Percentiles rank a stretch among this genome's conserved stretches.
Evolutionary conservation across 2,888 invertebrate species (phyloP).

Genomic region (Apamea epomidion): DNA sequence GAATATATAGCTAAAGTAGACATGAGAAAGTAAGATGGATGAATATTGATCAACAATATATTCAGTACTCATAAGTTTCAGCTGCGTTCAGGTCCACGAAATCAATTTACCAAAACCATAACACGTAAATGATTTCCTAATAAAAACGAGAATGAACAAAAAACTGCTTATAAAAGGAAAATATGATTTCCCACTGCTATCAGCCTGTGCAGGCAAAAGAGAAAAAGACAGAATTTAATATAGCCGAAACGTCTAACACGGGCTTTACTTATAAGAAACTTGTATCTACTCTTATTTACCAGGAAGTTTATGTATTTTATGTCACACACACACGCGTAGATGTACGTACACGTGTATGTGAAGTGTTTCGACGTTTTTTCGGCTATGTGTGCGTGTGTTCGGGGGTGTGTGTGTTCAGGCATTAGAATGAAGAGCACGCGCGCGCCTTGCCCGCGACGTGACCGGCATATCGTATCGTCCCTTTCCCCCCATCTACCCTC

Average conservation of each 20-base stretch:
- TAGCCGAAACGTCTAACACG: conserved; percentile 82
- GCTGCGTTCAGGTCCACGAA: background rate
- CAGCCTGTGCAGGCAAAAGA: conserved; percentile 75
- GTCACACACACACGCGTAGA: conserved; percentile 60
- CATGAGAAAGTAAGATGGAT: too few relatives aligned
- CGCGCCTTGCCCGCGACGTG: conserved; percentile 89
- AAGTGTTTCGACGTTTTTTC: conserved; percentile 79
- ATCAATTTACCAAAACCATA: conserved; percentile 17
- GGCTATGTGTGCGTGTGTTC: conserved; percentile 75
- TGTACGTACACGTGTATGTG: conserved; percentile 64
- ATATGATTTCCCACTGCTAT: conserved; percentile 84
- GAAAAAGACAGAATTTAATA: conserved; percentile 88
- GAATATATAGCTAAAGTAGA: background rate
- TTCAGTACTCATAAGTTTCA: background rate
- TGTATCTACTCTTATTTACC: conserved; percentile 88
- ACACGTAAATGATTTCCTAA: conserved; percentile 62
- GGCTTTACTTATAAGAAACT: conserved; percentile 84
- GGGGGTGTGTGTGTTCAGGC: conserved; percentile 84
- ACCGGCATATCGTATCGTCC: conserved; percentile 89
- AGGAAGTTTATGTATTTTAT: conserved; percentile 84
- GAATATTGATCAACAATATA: background rate
- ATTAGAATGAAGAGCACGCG: conserved; percentile 89
- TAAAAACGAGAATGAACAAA: conserved; percentile 69
- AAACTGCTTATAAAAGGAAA: conserved; percentile 72
- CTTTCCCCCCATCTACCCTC: conserved; percentile 86